Conservation (phyloP, 2,888 invertebrate genomes). For the Polymixis flavicincta region DNA sequence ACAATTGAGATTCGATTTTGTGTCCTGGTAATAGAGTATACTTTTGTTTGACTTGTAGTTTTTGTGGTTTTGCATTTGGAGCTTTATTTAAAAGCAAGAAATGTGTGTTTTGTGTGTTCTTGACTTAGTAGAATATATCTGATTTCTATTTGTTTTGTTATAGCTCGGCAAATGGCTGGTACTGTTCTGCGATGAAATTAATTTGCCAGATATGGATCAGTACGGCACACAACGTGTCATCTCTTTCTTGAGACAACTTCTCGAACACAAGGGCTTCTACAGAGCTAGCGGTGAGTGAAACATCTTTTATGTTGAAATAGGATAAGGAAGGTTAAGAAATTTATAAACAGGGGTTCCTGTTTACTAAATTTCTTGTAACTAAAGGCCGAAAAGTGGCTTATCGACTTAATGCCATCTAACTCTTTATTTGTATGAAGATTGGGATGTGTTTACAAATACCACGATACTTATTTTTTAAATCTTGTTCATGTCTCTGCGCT, state of each 20-base stretch:
- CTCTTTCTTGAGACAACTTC: slow-evolving; percentile 98
- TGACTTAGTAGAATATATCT: neutral
- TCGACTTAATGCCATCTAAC: neutral
- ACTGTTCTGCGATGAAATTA: slow-evolving; percentile 99
- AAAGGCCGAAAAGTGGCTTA: neutral
- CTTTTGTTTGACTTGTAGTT: neutral
- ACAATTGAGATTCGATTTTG: neutral
- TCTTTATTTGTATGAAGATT: neutral
- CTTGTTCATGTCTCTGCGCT: neutral
- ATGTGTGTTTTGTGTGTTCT: neutral
- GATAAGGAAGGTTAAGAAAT: no score
- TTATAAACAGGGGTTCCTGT: no score
- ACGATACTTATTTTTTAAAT: neutral
- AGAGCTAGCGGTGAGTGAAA: slow-evolving; percentile 91
- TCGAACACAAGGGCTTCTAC: slow-evolving; percentile 98
- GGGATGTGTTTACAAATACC: neutral
- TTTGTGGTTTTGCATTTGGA: no score
- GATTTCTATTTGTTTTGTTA: neutral
- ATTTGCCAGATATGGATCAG: slow-evolving; percentile 99
- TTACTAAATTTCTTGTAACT: neutral
- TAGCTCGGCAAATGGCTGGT: slow-evolving; percentile 99
- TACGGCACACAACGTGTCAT: slow-evolving; percentile 99
- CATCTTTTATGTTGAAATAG: neutral
- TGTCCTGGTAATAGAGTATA: fast-evolving
- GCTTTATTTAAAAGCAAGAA: neutral